phyloP scores from a whole-genome alignment of 2,113 vertebrate species.

The Oxygymnocypris stewartii region DNA sequence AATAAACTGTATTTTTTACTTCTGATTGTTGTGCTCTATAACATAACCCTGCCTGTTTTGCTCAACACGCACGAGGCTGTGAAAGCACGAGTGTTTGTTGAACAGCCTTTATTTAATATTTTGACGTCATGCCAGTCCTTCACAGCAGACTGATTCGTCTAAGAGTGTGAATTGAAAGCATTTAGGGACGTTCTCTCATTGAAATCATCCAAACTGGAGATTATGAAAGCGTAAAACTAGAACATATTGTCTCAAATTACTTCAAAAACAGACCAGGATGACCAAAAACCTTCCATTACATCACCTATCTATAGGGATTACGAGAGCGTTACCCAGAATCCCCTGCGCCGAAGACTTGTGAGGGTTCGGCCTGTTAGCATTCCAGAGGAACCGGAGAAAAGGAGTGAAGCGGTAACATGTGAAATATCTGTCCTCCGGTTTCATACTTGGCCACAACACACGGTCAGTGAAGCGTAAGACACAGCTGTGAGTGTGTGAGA shows the following conservation, averaged over 20 bases:
- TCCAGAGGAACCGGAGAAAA: neutral
- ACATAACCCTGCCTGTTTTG: neutral
- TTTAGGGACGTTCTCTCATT: neutral
- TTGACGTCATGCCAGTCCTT: neutral
- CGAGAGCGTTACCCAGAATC: conserved; percentile 21
- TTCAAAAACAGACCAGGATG: neutral
- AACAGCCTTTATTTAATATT: neutral
- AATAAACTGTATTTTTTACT: neutral
- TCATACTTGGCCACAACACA: conserved; percentile 25
- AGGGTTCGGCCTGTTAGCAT: conserved; percentile 15
- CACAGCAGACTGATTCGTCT: neutral
- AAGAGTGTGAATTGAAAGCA: neutral
- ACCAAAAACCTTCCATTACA: neutral
- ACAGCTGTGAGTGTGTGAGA: neutral
- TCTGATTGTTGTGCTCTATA: neutral
- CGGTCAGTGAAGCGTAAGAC: conserved; percentile 4
- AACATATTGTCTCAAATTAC: neutral
- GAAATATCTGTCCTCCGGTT: conserved; percentile 8
- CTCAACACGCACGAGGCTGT: no score
- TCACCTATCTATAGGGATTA: neutral
- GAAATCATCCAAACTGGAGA: neutral
- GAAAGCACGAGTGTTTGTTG: neutral
- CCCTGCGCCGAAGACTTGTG: conserved; percentile 13
- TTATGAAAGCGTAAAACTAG: neutral
- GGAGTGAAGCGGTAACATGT: neutral